These are phyloP conservation scores for Micronycteris hirsuta DNA, from an alignment of 2,113 vertebrate species.

Conservation along the genomic window DNA sequence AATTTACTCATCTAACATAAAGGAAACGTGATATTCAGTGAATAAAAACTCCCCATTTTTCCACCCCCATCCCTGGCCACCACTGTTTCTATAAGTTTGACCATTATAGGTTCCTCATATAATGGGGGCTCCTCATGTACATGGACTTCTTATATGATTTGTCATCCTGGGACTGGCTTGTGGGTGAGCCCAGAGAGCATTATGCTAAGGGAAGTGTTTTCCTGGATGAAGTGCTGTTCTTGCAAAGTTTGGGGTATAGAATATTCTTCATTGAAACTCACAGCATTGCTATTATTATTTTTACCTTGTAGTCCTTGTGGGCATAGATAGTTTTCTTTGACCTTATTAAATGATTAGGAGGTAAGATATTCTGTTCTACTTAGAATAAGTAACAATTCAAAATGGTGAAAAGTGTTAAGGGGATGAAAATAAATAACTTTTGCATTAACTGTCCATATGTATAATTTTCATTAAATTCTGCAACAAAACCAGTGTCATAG, in stretches of 20 bases:
- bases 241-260: not conserved
- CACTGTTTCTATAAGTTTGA: not conserved
- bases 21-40: not conserved
- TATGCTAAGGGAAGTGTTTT: not conserved
- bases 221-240: not conserved
- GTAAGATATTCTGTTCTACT: not conserved
- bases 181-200: not conserved
- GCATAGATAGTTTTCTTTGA: not conserved
- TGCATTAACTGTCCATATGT: not conserved
- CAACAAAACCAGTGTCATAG: not conserved
- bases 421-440: conserved; percentile 1
- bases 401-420: not conserved
- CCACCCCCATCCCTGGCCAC: not conserved
- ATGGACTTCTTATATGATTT: not conserved
- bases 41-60: not conserved
- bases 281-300: not conserved
- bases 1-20: not conserved
- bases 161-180: not conserved
- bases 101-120: not conserved
- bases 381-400: not conserved
- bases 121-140: not conserved
- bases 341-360: not conserved
- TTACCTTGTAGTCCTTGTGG: not conserved
- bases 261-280: not conserved
- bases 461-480: not conserved